phyloP scores from a whole-genome alignment of 2,888 invertebrate genomes.

The Cylindroiulus punctatus region DNA sequence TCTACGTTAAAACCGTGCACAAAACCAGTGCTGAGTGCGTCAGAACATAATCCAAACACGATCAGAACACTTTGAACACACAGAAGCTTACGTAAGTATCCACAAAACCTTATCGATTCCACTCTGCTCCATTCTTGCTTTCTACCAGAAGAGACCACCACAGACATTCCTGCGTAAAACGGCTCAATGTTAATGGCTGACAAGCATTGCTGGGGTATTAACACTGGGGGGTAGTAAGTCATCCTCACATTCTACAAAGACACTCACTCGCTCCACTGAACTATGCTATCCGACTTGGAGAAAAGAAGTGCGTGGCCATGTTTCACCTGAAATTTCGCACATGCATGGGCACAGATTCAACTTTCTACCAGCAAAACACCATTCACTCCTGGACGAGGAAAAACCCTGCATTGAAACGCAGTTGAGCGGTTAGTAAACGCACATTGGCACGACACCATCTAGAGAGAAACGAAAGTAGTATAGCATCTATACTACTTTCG shows the following conservation, averaged over 20 bases:
- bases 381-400: too few relatives aligned
- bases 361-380: not conserved
- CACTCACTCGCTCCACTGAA: conserved; percentile 26
- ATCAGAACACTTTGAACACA: not conserved
- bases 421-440: conserved; percentile 17
- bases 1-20: too few relatives aligned
- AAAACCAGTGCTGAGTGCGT: not conserved
- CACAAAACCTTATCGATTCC: conserved; percentile 32
- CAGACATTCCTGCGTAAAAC: conserved; percentile 13
- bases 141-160: not conserved
- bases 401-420: not conserved
- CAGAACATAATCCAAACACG: not conserved
- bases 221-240: not conserved
- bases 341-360: not conserved
- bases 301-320: not conserved
- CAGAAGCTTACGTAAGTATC: conserved; percentile 26
- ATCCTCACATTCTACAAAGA: not conserved
- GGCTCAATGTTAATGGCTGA: conserved; percentile 25
- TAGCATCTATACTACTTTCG: conserved; percentile 7
- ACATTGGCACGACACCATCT: not conserved
- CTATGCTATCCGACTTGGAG: not conserved
- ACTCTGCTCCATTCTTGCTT: not conserved
- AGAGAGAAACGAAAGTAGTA: too few relatives aligned
- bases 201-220: not conserved
- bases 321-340: not conserved